phyloP scores from a whole-genome alignment of 2,113 vertebrate genomes.

The Pseudopipra pipra region DNA sequence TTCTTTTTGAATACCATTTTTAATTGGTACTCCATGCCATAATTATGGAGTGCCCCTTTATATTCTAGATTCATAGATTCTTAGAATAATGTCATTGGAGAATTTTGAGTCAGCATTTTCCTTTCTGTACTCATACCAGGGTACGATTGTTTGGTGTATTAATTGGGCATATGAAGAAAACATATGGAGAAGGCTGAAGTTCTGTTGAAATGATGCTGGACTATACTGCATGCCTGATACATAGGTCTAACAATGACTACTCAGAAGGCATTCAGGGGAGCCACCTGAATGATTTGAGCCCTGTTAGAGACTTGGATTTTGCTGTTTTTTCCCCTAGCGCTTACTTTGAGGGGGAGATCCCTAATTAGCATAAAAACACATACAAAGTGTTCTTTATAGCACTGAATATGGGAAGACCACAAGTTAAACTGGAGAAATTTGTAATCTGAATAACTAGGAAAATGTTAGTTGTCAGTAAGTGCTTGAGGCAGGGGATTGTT shows the following conservation, averaged over 20 bases:
- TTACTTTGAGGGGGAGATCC: not conserved
- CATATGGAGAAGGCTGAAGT: not conserved
- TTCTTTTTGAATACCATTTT: not conserved
- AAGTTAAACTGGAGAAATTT: not conserved
- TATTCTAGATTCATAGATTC: not conserved
- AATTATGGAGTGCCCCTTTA: not conserved
- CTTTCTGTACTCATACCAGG: not conserved
- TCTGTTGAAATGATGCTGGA: not conserved
- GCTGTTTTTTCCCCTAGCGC: not conserved
- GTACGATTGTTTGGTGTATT: not conserved
- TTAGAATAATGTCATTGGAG: not conserved
- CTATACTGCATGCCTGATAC: not conserved
- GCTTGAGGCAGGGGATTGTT: not conserved
- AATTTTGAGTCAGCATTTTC: not conserved
- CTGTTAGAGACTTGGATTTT: not conserved
- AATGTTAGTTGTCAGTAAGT: not conserved
- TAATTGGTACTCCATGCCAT: too few relatives aligned
- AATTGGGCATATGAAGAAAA: not conserved
- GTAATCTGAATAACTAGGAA: not conserved
- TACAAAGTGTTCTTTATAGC: not conserved
- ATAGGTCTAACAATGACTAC: not conserved
- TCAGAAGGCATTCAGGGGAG: not conserved
- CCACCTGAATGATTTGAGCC: not conserved
- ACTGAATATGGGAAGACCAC: not conserved
- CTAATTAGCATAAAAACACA: not conserved